Evolutionary conservation across 2,888 invertebrate species (phyloP), one percentile per base, ranked within the genome.

Genomic region (Heliconius erato): DNA sequence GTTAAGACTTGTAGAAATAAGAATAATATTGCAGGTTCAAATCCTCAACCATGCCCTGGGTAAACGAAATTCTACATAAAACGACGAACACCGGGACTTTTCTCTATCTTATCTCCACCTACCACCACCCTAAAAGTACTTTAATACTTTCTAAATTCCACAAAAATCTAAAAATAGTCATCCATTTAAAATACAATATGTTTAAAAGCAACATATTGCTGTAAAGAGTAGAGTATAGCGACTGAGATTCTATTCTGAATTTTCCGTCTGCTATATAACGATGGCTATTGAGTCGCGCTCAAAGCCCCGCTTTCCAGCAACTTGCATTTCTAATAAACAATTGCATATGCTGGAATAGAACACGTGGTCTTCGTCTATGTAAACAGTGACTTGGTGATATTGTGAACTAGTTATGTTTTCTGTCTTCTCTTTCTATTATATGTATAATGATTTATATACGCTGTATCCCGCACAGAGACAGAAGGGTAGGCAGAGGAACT

Each of bases 211-310:
- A 72, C 40, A 72, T 44, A 72, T 72, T 14, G 14, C 44, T 44
- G 16, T 72, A 44, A 44, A 44, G 26, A 72, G 44, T 44, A 1
- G 44, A 72, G 14, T 72, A 72, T 72, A 44, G 26, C 71, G 40
- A 40, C 44, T 72, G 71, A 72, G 71, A 44, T 72, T 26, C 71
- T 26, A 72, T 72, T 44, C 26, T 14, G 71, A 26, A 72, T 72
- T 72, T 72, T 72, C 71, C 71, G 44, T 72, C 44, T 72, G 71
- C 71, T 72, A 44, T 44, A 72, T 72, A 72, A 72, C 71, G 71
- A 44, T 72, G 71, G 7, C 71, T 26, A 72, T 72, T 72, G 71
- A 72, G n/a, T 44, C 71, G 71, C 14, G 71, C 71, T 72, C 44
- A 72, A 44, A 72, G 71, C 71, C 14, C 40, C 44, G 71, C 71